phyloP scores from a whole-genome alignment of 2,797 vertebrate genomes.

The Martes flavigula region DNA sequence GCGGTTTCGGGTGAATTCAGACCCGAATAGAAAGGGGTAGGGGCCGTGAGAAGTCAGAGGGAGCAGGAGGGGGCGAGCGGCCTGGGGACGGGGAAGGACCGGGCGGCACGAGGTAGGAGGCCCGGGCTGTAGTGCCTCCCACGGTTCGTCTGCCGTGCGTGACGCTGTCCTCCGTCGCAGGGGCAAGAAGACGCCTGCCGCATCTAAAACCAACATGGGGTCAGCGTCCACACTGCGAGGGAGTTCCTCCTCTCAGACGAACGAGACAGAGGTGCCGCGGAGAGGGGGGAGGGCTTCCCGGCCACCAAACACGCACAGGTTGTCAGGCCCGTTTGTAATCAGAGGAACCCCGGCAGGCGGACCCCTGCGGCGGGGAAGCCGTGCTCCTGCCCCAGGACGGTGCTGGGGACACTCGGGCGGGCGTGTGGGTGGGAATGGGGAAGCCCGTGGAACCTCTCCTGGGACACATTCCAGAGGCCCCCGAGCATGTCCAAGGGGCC shows the following conservation, averaged over 20 bases:
- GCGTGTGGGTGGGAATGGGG: neutral
- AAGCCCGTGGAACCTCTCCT: neutral
- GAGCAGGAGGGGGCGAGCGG: neutral
- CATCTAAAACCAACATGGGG: too few species aligned
- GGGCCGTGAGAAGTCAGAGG: too few species aligned
- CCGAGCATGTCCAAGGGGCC: neutral
- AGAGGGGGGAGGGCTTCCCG: neutral
- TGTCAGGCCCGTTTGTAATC: neutral
- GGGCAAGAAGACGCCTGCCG: neutral
- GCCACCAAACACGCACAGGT: neutral
- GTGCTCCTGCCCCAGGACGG: neutral
- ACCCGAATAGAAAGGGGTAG: neutral
- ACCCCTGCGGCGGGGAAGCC: neutral
- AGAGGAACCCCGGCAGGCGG: neutral
- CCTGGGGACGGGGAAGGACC: neutral
- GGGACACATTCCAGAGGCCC: neutral
- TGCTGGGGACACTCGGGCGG: neutral
- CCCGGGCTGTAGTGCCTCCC: fast-evolving
- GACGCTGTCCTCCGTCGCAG: neutral
- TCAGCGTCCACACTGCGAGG: neutral
- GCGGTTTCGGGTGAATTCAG: too few species aligned
- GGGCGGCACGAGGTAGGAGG: fast-evolving
- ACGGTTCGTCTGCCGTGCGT: fast-evolving
- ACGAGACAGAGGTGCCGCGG: neutral
- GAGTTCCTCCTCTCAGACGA: neutral